Evolutionary conservation across 2,888 invertebrate species (phyloP), one percentile per base, ranked within the genome.

Genomic region (Drosophila tripunctata): DNA sequence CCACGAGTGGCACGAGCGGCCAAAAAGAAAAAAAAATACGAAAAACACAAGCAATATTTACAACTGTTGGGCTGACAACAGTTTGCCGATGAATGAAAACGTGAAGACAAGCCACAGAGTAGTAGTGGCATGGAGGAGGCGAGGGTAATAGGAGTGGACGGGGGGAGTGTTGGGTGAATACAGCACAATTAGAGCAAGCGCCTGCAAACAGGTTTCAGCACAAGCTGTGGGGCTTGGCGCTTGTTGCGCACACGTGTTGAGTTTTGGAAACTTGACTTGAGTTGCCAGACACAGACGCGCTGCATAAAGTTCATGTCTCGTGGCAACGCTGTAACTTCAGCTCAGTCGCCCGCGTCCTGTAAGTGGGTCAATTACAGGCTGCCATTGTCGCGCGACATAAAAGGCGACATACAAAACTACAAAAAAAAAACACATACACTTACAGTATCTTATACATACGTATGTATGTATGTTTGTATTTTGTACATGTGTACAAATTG

Each of bases 361-460:
- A 84, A 84, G 74, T 85, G 84, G 84, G 84, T 85, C 84, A 85
- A 85, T 86, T 85, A 79, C 81, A 81, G 75, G 75, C 84, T 78
- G 68, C 68, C 69, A 66, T 80, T 80, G 78, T 78, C 77, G 82
- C 73, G 67, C 45, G 66, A 67, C 67, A 60, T 66, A 61, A 64
- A 57, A 61, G 55, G 64, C 41, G 21, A 47, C 17, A 55, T 22
- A 55, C 48, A 40, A 22, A 43, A 21, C 47, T 41, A 48, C 54
- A 47, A 36, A 54, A 7, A 44, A 38, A 21, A 21, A 21, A 15
- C 19, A 43, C 3, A 38, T 43, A 48, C 43, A 41, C 44, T 40
- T 54, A 19, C 17, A 33, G 19, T 45, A 6, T 40, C 41, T 14
- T 12, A n/a, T 14, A 5, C 35, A 15, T 24, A 41, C n/a, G 7